Conservation (phyloP, 1,140 invertebrate genomes). For the Aphaenogaster floridana region DNA sequence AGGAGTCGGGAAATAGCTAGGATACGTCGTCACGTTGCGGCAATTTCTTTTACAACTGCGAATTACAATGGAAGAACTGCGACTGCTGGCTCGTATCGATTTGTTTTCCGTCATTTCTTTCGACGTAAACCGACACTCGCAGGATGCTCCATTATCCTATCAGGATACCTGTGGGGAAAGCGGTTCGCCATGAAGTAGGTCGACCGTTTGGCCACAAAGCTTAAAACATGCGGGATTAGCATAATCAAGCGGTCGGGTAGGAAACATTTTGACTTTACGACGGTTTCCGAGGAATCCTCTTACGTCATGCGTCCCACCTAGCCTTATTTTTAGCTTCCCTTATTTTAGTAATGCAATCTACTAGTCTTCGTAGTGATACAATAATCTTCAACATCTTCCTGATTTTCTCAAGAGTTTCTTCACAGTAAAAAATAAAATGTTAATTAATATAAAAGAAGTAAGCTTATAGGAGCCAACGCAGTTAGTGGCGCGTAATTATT, state of each 20-base stretch:
- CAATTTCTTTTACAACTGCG: constrained; percentile 37
- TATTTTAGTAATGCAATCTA: constrained; percentile 3
- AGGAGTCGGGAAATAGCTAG: not conserved
- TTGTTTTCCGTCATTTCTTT: constrained; percentile 71
- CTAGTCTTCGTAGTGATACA: not conserved
- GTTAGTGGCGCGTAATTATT: too few species aligned
- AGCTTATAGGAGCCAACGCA: too few species aligned
- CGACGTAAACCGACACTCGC: constrained; percentile 68
- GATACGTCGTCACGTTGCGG: constrained; percentile 5
- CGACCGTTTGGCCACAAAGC: constrained; percentile 65
- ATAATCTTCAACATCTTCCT: not conserved
- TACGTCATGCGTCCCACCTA: not conserved
- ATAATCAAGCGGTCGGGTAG: constrained; percentile 69
- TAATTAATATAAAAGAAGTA: too few species aligned
- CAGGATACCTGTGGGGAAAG: constrained; percentile 69
- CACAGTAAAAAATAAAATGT: not conserved
- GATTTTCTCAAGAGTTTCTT: not conserved
- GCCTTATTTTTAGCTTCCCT: not conserved
- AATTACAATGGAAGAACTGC: not conserved
- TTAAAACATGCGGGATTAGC: constrained; percentile 76
- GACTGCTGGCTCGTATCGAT: constrained; percentile 21
- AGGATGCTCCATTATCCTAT: constrained; percentile 73
- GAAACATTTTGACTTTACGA: constrained; percentile 70
- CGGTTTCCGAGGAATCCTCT: constrained; percentile 2
- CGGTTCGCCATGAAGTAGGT: constrained; percentile 69